Conservation (phyloP, 2,888 invertebrate species). For the Diplolepis rosae region DNA sequence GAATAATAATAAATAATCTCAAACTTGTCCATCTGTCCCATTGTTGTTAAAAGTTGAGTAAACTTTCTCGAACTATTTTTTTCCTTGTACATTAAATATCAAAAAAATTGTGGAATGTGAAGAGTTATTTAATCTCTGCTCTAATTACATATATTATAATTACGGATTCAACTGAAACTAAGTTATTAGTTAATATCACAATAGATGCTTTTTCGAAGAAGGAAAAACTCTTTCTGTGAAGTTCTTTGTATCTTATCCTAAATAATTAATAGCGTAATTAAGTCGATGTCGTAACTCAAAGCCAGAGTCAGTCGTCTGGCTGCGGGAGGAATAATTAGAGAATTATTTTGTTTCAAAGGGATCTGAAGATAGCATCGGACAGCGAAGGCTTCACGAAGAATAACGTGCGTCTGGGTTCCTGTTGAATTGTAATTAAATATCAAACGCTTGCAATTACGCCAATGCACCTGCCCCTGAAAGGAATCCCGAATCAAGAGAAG, state of each 20-base stretch:
- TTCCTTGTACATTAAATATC: too few species aligned
- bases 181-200: not conserved
- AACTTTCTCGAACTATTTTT: too few species aligned
- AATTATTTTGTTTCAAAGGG: slow-evolving; percentile 65
- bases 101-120: too few species aligned
- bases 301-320: slow-evolving; percentile 19
- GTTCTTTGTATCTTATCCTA: not conserved
- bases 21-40: too few species aligned
- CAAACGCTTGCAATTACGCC: slow-evolving; percentile 68
- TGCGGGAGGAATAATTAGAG: slow-evolving; percentile 62
- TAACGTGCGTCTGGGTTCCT: slow-evolving; percentile 35
- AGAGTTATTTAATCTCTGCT: too few species aligned
- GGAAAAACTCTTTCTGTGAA: not conserved
- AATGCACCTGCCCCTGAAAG: slow-evolving; percentile 54
- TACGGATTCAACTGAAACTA: not conserved
- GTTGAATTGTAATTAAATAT: slow-evolving; percentile 69
- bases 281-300: slow-evolving; percentile 41
- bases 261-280: slow-evolving; percentile 49
- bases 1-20: too few species aligned
- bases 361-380: slow-evolving; percentile 58
- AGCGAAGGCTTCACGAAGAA: slow-evolving; percentile 46
- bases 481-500: slow-evolving; percentile 1
- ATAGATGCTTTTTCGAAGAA: not conserved
- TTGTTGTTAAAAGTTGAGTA: too few species aligned
- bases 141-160: too few species aligned